Evolutionary conservation across 2,888 invertebrate genomes (phyloP).

Genomic region (Geotrupes spiniger): DNA sequence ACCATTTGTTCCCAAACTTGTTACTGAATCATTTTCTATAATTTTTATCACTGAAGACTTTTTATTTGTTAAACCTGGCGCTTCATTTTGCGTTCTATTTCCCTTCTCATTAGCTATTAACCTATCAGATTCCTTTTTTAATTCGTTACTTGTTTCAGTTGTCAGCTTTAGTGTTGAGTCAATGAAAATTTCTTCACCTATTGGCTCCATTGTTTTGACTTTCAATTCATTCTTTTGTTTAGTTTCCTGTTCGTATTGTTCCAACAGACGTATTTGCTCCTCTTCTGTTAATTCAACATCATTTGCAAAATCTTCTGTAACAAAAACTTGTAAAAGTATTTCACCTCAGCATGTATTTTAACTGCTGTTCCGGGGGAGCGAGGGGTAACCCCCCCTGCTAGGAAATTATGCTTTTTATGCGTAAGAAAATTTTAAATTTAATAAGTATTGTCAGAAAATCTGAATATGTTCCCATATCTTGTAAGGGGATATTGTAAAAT

Average conservation of each 20-base stretch:
- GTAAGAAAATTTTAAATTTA: too few species aligned
- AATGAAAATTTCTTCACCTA: constrained; percentile 36
- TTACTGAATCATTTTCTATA: constrained; percentile 36
- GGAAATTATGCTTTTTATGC: too few species aligned
- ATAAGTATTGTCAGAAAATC: too few species aligned
- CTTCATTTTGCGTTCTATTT: constrained; percentile 17
- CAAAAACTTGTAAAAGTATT: too few species aligned
- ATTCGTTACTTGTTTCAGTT: constrained; percentile 16
- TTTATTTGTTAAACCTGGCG: neutral
- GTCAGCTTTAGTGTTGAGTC: constrained; percentile 17
- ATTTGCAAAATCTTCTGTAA: constrained; percentile 62
- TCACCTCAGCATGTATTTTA: too few species aligned
- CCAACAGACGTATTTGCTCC: constrained; percentile 64
- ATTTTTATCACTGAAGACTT: constrained; percentile 21
- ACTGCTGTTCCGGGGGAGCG: too few species aligned
- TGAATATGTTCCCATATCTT: too few species aligned
- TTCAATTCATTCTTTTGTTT: constrained; percentile 30
- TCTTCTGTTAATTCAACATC: constrained; percentile 69
- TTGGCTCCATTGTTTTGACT: constrained; percentile 33
- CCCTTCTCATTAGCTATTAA: constrained; percentile 27
- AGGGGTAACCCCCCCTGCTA: too few species aligned
- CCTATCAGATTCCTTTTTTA: constrained; percentile 29
- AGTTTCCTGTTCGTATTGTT: constrained; percentile 66
- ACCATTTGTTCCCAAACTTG: constrained; percentile 39
- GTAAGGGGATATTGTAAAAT: too few species aligned